Percentiles rank a stretch among this genome's conserved stretches.
phyloP scores from a whole-genome alignment of 2,888 invertebrate species.

The Synergus japonicus region DNA sequence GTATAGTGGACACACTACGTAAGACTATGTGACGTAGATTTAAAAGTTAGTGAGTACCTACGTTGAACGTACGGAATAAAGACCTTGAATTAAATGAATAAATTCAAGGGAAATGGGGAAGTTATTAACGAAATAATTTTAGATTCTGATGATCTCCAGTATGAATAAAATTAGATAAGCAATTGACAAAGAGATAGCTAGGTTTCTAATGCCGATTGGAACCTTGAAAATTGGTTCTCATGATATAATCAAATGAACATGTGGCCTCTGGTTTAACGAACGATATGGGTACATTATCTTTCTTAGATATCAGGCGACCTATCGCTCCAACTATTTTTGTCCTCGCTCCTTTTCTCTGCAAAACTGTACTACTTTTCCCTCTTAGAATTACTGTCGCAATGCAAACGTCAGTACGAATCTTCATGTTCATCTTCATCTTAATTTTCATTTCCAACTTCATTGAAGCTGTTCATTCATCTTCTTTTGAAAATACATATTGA shows the following conservation, averaged over 20 bases:
- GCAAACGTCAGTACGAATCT: neutral
- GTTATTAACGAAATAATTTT: neutral
- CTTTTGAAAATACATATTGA: neutral
- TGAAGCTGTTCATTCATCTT: too few species aligned
- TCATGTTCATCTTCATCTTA: neutral
- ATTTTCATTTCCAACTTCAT: neutral
- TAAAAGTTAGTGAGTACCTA: neutral
- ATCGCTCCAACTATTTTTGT: neutral
- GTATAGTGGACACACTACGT: conserved; percentile 1
- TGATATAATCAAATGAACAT: neutral
- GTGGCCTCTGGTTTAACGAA: neutral
- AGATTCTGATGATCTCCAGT: neutral
- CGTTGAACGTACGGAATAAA: neutral
- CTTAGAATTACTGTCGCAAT: neutral
- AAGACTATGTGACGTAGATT: neutral
- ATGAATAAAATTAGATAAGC: neutral
- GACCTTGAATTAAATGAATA: neutral
- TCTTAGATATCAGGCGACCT: conserved; percentile 1
- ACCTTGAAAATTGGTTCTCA: conserved; percentile 1
- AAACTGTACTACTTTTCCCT: too few species aligned
- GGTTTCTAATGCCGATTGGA: neutral
- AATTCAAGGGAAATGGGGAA: neutral
- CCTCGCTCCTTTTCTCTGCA: neutral
- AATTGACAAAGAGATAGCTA: too few species aligned
- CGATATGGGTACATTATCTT: conserved; percentile 1